Conservation (phyloP, 2,888 invertebrate species). For the Amphimallon solstitiale region DNA sequence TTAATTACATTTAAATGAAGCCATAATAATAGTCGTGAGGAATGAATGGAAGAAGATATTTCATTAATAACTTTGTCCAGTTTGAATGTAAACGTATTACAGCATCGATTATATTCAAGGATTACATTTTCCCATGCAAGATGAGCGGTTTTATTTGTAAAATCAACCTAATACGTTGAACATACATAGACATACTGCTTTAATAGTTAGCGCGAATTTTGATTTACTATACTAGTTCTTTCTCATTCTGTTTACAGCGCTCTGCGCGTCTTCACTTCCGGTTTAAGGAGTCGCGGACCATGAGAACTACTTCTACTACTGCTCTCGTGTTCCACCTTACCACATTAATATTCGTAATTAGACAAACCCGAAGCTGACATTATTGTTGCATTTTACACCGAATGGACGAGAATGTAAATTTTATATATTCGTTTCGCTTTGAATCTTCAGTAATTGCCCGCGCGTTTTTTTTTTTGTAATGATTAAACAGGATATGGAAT, state of each 20-base stretch:
- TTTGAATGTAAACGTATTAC: too few species aligned
- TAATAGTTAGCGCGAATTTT: conserved; percentile 14
- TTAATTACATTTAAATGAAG: too few species aligned
- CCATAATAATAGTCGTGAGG: too few species aligned
- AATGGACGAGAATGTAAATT: conserved; percentile 1
- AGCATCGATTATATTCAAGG: conserved; percentile 4
- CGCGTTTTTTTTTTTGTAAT: too few species aligned
- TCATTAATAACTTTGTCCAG: too few species aligned
- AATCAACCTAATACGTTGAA: background rate
- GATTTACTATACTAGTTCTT: conserved; percentile 17
- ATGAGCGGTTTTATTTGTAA: conserved; percentile 8
- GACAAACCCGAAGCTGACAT: conserved; percentile 7
- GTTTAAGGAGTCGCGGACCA: conserved; percentile 16
- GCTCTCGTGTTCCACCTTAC: conserved; percentile 13
- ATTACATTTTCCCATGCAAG: conserved; percentile 21
- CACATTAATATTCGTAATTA: conserved; percentile 32
- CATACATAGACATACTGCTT: too few species aligned
- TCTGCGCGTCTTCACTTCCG: conserved; percentile 1
- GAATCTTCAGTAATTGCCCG: background rate
- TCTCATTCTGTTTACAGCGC: background rate
- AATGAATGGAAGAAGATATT: too few species aligned
- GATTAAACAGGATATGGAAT: too few species aligned
- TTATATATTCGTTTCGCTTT: background rate
- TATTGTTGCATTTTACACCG: conserved; percentile 1
- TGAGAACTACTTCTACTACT: conserved; percentile 12